phyloP scores from a whole-genome alignment of 2,888 invertebrate species.

The Eupithecia tripunctaria region DNA sequence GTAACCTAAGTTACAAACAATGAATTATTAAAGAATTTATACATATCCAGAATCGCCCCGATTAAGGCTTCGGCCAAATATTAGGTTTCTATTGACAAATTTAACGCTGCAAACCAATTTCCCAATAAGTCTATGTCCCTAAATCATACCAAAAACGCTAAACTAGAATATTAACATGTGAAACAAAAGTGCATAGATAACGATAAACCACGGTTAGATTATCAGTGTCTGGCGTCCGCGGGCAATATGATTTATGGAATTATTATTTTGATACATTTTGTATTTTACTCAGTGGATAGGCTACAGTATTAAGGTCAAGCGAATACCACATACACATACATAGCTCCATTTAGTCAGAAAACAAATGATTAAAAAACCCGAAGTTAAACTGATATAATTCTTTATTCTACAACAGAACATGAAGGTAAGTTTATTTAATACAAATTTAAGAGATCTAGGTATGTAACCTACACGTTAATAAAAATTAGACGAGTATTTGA shows the following conservation, averaged over 20 bases:
- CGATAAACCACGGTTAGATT: conserved; percentile 66
- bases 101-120: neutral
- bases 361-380: neutral
- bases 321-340: too few relatives aligned
- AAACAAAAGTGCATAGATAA: conserved; percentile 53
- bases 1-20: too few relatives aligned
- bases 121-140: neutral
- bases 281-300: conserved; percentile 63
- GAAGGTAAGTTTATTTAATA: too few relatives aligned
- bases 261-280: conserved; percentile 69
- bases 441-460: too few relatives aligned
- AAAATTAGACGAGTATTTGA: too few relatives aligned
- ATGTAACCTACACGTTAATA: too few relatives aligned
- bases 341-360: neutral
- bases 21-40: neutral
- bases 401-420: too few relatives aligned
- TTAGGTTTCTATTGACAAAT: neutral
- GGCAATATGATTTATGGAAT: conserved; percentile 65
- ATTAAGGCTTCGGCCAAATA: neutral
- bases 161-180: conserved; percentile 33
- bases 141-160: conserved; percentile 8
- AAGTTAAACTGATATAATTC: too few relatives aligned
- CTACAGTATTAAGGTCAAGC: neutral
- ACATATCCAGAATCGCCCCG: neutral
- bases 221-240: conserved; percentile 64